Conservation (phyloP, 2,113 vertebrate genomes). For the Brachyistius frenatus region DNA sequence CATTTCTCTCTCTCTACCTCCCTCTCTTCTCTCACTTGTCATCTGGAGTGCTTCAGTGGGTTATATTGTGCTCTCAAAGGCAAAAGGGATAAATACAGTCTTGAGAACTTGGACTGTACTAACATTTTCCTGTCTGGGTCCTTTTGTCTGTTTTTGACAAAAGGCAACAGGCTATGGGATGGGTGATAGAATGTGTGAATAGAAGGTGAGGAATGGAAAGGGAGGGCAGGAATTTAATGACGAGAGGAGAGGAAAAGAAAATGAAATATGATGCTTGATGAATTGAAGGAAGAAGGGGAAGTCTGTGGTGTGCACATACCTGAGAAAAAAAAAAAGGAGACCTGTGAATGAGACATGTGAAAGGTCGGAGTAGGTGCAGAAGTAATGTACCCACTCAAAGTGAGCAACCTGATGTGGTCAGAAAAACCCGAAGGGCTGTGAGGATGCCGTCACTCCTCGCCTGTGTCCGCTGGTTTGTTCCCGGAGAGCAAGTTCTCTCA, state of each 20-base stretch:
- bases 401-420: constrained; percentile 32
- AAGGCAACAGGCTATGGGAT: constrained; percentile 30
- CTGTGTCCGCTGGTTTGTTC: constrained; percentile 69
- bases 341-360: constrained; percentile 5
- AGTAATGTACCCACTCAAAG: constrained; percentile 21
- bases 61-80: constrained; percentile 48
- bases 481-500: constrained; percentile 74
- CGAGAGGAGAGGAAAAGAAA: constrained; percentile 30
- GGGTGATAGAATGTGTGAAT: constrained; percentile 36
- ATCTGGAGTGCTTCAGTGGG: constrained; percentile 26
- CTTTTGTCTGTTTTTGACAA: constrained; percentile 64
- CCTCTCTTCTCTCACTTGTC: constrained; percentile 40
- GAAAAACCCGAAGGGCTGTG: not conserved
- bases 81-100: constrained; percentile 47
- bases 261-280: constrained; percentile 5
- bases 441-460: constrained; percentile 75
- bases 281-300: not conserved
- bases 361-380: constrained; percentile 20
- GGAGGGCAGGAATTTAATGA: constrained; percentile 12
- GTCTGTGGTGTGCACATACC: not conserved
- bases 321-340: too few relatives aligned
- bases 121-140: constrained; percentile 78
- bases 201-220: constrained; percentile 41
- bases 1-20: constrained; percentile 41
- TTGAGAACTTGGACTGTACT: constrained; percentile 66